A percentile compares a stretch with the other conserved stretches of the same genome.
Conservation (phyloP, 2,797 vertebrate genomes). For the Spinus pinus region DNA sequence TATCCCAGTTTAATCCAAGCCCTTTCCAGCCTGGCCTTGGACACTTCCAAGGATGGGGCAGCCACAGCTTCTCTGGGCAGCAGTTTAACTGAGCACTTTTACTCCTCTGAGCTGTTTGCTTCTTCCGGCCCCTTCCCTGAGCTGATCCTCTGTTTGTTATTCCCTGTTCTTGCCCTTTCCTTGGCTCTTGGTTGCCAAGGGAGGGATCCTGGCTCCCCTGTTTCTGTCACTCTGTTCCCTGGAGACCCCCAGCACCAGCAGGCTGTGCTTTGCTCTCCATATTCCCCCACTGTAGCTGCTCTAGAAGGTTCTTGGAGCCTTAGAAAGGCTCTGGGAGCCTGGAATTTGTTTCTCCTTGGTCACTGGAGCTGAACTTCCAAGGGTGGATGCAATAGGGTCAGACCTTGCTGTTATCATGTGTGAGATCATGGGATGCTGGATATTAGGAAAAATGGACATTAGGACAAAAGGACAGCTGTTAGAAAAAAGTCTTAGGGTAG, state of each 20-base stretch:
- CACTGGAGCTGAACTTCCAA: background rate
- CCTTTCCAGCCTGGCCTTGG: fast-evolving
- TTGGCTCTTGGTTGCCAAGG: fast-evolving
- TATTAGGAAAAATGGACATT: background rate
- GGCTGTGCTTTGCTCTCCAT: background rate
- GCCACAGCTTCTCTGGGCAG: background rate
- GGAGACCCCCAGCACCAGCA: background rate
- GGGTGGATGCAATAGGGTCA: fast-evolving
- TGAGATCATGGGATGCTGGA: background rate
- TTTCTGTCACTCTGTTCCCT: background rate
- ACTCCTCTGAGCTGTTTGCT: background rate
- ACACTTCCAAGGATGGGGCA: background rate
- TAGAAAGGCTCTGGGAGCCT: background rate
- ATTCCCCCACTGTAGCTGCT: background rate
- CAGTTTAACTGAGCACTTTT: background rate
- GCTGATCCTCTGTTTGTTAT: fast-evolving
- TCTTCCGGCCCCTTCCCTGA: background rate
- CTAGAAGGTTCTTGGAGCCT: background rate
- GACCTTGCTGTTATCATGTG: background rate
- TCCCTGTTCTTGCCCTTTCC: background rate
- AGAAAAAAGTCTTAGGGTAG: background rate
- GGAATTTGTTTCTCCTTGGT: background rate
- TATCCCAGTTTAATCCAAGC: background rate
- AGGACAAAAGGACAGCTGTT: background rate
- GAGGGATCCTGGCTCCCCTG: background rate